Conservation (phyloP, 2,113 vertebrate genomes). For the Suncus etruscus region DNA sequence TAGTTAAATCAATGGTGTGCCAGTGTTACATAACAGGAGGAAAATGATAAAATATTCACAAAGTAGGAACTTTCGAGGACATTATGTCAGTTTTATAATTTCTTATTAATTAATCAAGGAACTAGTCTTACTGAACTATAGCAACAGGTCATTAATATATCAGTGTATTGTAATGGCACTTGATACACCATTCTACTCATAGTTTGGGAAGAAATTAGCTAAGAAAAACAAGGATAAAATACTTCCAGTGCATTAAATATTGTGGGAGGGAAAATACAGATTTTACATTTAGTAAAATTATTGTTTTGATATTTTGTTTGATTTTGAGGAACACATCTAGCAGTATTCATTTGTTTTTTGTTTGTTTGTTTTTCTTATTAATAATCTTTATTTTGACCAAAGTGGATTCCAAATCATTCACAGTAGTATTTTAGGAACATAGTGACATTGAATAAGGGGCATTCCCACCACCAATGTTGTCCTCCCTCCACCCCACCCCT, state of each 20-base stretch:
- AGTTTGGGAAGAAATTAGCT: background rate
- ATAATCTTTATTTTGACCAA: too few species aligned
- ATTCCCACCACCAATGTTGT: too few species aligned
- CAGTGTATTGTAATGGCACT: background rate
- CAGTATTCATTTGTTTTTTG: too few species aligned
- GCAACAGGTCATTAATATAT: background rate
- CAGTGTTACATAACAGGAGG: rapidly evolving
- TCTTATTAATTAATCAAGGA: background rate
- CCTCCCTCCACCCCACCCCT: too few species aligned
- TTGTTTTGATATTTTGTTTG: too few species aligned
- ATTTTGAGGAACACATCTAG: too few species aligned
- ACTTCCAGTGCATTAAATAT: background rate
- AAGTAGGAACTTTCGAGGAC: background rate
- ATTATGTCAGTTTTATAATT: background rate
- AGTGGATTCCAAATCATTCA: too few species aligned
- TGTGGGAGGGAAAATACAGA: background rate
- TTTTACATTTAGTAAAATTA: background rate
- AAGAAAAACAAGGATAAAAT: background rate
- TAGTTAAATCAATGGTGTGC: background rate
- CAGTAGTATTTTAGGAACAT: too few species aligned
- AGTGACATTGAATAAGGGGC: too few species aligned
- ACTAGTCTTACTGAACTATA: background rate
- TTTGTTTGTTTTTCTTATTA: too few species aligned
- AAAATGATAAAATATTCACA: background rate
- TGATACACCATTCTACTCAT: rapidly evolving